phyloP scores from a whole-genome alignment of 2,113 vertebrate genomes.

The Dryoscopus gambensis region DNA sequence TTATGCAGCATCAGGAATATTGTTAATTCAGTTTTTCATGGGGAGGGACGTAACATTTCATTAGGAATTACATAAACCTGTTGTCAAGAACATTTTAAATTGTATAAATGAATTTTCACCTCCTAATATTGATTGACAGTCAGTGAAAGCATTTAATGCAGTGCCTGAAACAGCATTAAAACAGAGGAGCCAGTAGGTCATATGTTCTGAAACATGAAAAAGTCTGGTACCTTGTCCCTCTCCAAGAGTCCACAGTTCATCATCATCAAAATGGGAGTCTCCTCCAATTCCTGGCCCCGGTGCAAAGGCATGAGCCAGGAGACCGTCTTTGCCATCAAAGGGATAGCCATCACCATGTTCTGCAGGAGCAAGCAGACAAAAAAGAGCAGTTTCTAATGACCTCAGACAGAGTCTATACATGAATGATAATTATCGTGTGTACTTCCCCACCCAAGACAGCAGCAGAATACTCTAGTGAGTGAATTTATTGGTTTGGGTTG shows the following conservation, averaged over 20 bases:
- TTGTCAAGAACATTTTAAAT: not conserved
- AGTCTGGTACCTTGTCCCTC: constrained; percentile 88
- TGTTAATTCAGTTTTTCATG: not conserved
- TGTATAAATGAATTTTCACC: not conserved
- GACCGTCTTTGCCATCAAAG: constrained; percentile 96
- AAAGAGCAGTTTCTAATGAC: not conserved
- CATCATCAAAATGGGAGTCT: constrained; percentile 98
- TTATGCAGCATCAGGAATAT: not conserved
- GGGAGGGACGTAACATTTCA: not conserved
- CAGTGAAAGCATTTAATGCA: not conserved
- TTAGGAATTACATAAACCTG: not conserved
- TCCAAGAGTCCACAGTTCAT: constrained; percentile 96
- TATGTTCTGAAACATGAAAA: not conserved
- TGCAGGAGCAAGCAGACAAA: constrained; percentile 54
- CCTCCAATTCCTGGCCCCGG: constrained; percentile 91
- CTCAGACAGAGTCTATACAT: not conserved
- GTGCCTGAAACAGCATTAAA: not conserved
- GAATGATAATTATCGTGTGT: not conserved
- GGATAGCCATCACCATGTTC: constrained; percentile 98
- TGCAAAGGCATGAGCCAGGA: constrained; percentile 95
- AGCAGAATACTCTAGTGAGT: not conserved
- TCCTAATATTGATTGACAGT: not conserved
- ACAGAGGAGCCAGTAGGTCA: not conserved
- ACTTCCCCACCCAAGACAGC: not conserved
- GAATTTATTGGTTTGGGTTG: not conserved